Evolutionary conservation across 2,888 invertebrate genomes (phyloP).

Genomic region (Caenorhabditis parvicauda): DNA sequence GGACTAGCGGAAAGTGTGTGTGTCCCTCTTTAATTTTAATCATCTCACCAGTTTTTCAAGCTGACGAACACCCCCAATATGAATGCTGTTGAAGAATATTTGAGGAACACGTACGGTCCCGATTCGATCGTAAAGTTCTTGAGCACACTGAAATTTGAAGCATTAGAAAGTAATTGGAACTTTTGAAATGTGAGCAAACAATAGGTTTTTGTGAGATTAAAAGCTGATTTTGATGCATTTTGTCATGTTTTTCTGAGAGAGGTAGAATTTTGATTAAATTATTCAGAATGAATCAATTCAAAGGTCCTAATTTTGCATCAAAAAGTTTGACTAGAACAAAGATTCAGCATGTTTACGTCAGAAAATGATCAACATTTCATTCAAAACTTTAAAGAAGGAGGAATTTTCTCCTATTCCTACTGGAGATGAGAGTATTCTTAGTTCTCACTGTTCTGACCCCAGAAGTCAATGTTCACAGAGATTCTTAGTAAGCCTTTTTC

Average conservation of each 20-base stretch:
- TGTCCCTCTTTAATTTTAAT: too few species aligned
- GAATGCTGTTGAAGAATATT: slow-evolving; percentile 64
- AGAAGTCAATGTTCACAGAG: too few species aligned
- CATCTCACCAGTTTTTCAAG: slow-evolving; percentile 61
- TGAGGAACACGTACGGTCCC: slow-evolving; percentile 63
- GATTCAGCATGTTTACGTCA: neutral
- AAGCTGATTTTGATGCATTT: neutral
- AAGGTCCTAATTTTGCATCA: too few species aligned
- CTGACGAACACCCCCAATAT: slow-evolving; percentile 64
- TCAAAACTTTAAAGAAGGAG: neutral
- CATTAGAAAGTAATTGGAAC: neutral
- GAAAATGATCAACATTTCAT: neutral
- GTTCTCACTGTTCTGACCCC: too few species aligned
- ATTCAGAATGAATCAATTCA: too few species aligned
- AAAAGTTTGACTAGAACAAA: too few species aligned
- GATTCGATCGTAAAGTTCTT: slow-evolving; percentile 57
- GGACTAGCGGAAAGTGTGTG: too few species aligned
- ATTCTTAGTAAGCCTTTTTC: too few species aligned
- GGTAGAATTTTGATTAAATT: too few species aligned
- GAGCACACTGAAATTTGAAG: slow-evolving; percentile 38
- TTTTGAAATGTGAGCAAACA: neutral
- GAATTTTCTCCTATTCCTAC: too few species aligned
- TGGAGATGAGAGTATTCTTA: too few species aligned
- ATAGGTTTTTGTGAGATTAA: neutral
- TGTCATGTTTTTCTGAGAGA: too few species aligned